Conservation (phyloP, 2,888 invertebrate species). For the Acanthococcus lagerstroemiae region DNA sequence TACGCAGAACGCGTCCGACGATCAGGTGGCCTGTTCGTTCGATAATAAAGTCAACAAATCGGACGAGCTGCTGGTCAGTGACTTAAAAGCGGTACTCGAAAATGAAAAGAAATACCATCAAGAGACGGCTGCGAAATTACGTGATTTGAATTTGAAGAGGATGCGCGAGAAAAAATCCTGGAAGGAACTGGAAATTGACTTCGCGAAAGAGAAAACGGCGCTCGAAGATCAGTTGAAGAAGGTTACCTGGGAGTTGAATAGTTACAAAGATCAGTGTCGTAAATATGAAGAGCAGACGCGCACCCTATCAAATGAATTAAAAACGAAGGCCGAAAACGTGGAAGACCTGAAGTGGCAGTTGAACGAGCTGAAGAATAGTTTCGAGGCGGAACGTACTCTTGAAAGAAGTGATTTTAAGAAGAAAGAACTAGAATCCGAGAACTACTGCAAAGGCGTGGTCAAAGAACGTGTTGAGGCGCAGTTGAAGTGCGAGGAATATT, state of each 20-base stretch:
- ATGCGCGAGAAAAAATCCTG: neutral
- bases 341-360: neutral
- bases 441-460: constrained; percentile 5
- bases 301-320: neutral
- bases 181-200: neutral
- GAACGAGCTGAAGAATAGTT: neutral
- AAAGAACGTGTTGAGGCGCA: constrained; percentile 13
- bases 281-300: neutral
- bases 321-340: neutral
- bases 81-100: no score
- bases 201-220: neutral
- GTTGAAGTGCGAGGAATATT: constrained; percentile 12
- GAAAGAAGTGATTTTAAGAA: no score
- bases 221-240: neutral
- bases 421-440: constrained; percentile 5
- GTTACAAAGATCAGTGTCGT: neutral
- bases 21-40: neutral
- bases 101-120: neutral
- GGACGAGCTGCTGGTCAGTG: neutral
- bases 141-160: neutral
- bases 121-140: neutral
- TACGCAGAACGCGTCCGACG: neutral
- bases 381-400: neutral
- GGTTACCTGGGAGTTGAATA: neutral
- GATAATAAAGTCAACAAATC: neutral